Conservation (phyloP, 2,797 vertebrate genomes). For the Rhabdophis nuchalis region DNA sequence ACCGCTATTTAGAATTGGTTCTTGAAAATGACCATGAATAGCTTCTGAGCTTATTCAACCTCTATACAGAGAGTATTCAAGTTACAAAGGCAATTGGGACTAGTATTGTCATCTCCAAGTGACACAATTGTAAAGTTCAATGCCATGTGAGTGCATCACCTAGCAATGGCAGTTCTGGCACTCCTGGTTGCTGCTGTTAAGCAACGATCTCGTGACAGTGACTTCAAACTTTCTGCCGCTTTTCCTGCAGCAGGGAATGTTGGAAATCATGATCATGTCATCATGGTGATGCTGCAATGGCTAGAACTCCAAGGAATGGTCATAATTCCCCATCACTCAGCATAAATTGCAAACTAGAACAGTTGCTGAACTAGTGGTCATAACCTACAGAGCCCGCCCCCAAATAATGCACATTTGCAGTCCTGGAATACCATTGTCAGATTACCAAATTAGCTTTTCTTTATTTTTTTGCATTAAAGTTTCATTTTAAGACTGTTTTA, state of each 20-base stretch:
- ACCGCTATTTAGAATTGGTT: background rate
- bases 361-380: background rate
- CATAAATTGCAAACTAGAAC: background rate
- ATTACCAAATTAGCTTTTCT: background rate
- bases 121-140: background rate
- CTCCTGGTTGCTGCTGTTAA: background rate
- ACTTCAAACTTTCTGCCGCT: background rate
- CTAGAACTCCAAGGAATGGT: background rate
- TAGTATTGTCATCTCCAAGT: background rate
- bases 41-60: background rate
- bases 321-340: background rate
- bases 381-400: background rate
- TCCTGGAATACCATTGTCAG: background rate
- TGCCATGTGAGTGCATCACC: background rate
- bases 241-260: background rate
- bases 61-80: background rate
- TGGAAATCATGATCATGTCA: background rate
- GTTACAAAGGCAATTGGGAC: background rate
- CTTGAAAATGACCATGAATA: background rate
- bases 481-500: background rate
- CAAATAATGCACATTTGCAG: background rate
- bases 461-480: background rate
- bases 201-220: background rate
- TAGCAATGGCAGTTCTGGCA: background rate
- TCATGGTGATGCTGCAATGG: background rate